Conservation (phyloP, 2,113 vertebrate species). For the Micromys minutus region DNA sequence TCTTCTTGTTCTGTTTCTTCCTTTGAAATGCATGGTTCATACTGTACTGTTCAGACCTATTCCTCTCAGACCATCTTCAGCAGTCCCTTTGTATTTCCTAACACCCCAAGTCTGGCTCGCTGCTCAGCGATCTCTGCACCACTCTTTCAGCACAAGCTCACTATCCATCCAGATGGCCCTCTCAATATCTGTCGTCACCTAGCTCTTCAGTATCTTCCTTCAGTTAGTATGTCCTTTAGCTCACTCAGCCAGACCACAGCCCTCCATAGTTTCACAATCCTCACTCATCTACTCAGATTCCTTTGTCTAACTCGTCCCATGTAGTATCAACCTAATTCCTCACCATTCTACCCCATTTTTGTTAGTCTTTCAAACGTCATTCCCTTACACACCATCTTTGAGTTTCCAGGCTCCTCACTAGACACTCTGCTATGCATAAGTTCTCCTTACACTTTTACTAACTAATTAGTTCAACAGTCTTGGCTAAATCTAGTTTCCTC, state of each 20-base stretch:
- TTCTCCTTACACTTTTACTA: not conserved
- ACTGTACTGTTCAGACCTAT: not conserved
- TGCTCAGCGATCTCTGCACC: not conserved
- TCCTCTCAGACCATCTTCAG: not conserved
- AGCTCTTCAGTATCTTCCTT: not conserved
- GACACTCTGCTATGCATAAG: not conserved
- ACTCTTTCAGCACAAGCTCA: slow-evolving; percentile 5
- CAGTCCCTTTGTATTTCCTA: slow-evolving; percentile 11
- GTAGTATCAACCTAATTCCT: not conserved
- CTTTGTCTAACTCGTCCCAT: not conserved
- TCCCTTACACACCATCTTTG: not conserved
- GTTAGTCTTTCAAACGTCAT: not conserved
- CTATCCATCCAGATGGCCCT: not conserved
- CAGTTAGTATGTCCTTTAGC: not conserved
- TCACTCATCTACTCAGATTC: not conserved
- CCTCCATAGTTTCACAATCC: not conserved
- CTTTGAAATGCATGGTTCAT: not conserved
- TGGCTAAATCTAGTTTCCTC: not conserved
- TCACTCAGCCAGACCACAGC: not conserved
- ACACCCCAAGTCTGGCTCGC: not conserved
- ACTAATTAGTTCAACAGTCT: not conserved
- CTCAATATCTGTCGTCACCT: not conserved
- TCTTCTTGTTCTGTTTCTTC: not conserved
- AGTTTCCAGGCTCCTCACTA: not conserved
- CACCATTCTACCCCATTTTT: not conserved